Conservation (phyloP, 2,113 vertebrate genomes). For the Poecile atricapillus region DNA sequence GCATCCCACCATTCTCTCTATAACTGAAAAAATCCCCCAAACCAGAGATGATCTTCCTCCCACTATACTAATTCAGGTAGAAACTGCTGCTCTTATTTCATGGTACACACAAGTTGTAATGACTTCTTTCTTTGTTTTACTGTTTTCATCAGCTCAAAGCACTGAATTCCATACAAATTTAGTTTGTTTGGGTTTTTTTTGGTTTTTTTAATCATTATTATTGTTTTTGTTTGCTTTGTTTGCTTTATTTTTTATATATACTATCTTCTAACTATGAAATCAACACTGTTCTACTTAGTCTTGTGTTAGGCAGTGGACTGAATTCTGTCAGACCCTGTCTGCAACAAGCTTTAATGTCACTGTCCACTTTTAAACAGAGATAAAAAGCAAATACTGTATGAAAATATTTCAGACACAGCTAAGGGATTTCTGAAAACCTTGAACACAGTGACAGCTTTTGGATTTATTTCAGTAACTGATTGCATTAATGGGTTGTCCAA, state of each 20-base stretch:
- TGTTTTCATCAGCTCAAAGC: background rate
- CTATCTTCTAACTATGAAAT: background rate
- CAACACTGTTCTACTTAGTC: background rate
- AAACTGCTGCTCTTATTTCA: background rate
- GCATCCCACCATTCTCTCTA: background rate
- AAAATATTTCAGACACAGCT: background rate
- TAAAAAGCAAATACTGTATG: background rate
- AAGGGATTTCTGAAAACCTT: background rate
- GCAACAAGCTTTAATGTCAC: background rate
- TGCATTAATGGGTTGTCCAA: background rate
- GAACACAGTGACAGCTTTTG: background rate
- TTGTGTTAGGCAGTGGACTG: background rate
- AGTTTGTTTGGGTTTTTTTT: rapidly evolving
- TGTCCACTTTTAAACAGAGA: background rate
- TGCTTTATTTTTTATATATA: background rate
- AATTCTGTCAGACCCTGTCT: background rate
- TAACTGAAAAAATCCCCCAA: background rate
- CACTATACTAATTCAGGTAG: background rate
- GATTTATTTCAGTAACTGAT: background rate
- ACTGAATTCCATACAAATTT: background rate
- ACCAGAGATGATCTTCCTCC: background rate
- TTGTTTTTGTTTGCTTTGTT: background rate
- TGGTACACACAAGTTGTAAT: background rate
- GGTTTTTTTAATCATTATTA: too few relatives aligned
- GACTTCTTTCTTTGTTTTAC: background rate